These are phyloP conservation scores for Neocrepidodera transversa DNA, from an alignment of 2,888 invertebrate species.

Conservation along the genomic window DNA sequence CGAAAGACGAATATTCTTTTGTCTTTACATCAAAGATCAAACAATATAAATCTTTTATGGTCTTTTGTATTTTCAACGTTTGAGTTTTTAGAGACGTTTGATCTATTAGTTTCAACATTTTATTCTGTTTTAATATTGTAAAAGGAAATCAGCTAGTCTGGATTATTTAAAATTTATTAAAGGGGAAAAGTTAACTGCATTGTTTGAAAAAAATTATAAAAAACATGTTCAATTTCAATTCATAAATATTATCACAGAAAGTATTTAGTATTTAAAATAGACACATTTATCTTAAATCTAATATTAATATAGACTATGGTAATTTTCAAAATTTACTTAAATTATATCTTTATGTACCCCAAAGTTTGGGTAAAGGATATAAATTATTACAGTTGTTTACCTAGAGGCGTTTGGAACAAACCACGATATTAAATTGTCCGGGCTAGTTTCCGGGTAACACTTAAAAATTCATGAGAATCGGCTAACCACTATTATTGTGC, in stretches of 20 bases:
- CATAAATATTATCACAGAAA: no score
- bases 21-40: conserved; percentile 55
- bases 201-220: no score
- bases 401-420: conserved; percentile 33
- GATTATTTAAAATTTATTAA: no score
- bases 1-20: conserved; percentile 52
- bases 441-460: conserved; percentile 33
- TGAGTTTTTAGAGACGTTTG: conserved; percentile 26
- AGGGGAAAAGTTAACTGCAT: no score
- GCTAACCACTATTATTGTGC: conserved; percentile 33
- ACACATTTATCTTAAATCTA: no score
- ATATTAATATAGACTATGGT: no score
- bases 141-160: no score
- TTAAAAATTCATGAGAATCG: conserved; percentile 39
- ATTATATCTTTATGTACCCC: not conserved
- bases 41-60: conserved; percentile 55
- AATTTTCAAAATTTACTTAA: no score
- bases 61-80: conserved; percentile 36
- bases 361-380: conserved; percentile 20
- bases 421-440: conserved; percentile 39
- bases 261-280: no score
- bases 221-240: no score
- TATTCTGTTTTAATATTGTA: conserved; percentile 12
- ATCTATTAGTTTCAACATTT: conserved; percentile 22
- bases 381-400: conserved; percentile 37